phyloP scores from a whole-genome alignment of 2,888 invertebrate genomes.

The Holacanthella duospinosa region DNA sequence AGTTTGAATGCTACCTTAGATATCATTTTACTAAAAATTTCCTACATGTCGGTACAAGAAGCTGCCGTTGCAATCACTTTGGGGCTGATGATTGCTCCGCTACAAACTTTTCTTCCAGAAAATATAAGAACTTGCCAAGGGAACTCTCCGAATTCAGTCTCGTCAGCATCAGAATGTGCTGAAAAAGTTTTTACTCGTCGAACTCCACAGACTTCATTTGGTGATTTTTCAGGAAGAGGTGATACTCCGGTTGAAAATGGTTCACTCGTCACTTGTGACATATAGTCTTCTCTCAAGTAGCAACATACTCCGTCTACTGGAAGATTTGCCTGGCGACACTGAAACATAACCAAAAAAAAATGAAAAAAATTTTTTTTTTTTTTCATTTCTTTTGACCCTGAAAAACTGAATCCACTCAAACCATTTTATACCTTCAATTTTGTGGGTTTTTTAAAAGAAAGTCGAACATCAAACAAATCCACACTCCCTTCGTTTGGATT shows the following conservation, averaged over 20 bases:
- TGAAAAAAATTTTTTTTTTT: no score
- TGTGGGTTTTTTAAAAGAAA: constrained; percentile 6
- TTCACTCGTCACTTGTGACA: not conserved
- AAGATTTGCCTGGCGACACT: constrained; percentile 18
- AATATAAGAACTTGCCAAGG: constrained; percentile 18
- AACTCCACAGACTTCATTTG: constrained; percentile 8
- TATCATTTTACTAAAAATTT: no score
- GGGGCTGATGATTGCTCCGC: constrained; percentile 13
- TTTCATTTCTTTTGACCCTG: not conserved
- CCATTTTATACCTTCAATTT: not conserved
- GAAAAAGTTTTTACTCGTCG: not conserved
- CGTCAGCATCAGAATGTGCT: not conserved
- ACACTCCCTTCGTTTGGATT: constrained; percentile 17
- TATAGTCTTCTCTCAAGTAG: constrained; percentile 17
- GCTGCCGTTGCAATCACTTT: constrained; percentile 14
- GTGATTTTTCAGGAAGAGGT: not conserved
- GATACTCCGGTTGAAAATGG: not conserved
- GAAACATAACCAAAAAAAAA: not conserved
- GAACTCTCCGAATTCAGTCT: constrained; percentile 17
- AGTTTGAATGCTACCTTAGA: not conserved
- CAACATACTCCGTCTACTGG: constrained; percentile 17
- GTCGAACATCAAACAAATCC: constrained; percentile 16
- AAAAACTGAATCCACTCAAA: constrained; percentile 2
- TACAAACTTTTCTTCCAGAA: constrained; percentile 4
- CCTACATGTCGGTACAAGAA: constrained; percentile 11